These are phyloP conservation scores for Vireo altiloquus DNA, from an alignment of 2,113 vertebrate species.

Conservation along the genomic window DNA sequence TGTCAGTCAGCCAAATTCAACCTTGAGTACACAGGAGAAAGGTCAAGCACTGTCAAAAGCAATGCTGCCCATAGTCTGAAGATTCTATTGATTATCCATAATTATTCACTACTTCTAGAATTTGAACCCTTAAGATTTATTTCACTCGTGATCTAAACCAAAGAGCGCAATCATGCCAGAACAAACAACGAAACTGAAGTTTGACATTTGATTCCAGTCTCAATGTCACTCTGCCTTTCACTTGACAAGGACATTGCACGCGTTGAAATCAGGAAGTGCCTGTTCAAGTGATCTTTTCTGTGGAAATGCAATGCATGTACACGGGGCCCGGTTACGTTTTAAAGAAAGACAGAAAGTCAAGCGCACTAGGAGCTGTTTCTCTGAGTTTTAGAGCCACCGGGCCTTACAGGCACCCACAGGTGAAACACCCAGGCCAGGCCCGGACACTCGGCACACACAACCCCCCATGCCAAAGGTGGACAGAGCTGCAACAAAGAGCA, in stretches of 20 bases:
- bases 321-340: accelerated
- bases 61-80: not conserved
- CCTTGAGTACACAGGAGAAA: not conserved
- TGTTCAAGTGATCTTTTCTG: not conserved
- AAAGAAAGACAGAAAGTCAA: not conserved
- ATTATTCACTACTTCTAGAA: not conserved
- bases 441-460: not conserved
- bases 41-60: not conserved
- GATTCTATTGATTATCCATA: not conserved
- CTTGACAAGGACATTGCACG: constrained; percentile 27
- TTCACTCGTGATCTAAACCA: not conserved
- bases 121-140: not conserved
- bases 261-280: not conserved
- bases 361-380: not conserved
- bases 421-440: not conserved
- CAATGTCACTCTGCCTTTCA: constrained; percentile 77
- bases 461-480: not conserved
- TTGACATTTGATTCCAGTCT: constrained; percentile 60
- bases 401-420: not conserved
- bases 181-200: not conserved
- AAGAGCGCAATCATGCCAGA: not conserved
- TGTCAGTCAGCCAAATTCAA: not conserved
- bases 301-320: accelerated
- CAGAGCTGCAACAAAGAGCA: not conserved
- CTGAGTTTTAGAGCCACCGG: accelerated